Conservation (phyloP, 2,888 invertebrate species). For the Ophioninae sp. region DNA sequence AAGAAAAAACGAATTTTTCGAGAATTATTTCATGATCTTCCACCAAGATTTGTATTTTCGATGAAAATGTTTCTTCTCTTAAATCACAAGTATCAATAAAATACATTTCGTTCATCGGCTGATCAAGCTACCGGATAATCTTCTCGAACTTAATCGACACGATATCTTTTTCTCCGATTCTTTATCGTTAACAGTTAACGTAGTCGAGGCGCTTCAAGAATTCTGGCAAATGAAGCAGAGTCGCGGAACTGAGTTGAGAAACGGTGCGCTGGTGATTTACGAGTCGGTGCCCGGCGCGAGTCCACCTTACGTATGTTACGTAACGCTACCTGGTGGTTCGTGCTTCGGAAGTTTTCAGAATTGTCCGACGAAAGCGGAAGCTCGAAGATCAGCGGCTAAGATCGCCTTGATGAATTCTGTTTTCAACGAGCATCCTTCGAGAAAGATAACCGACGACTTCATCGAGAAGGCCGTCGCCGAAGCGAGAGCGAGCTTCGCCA, state of each 20-base stretch:
- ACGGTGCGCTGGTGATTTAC: slow-evolving; percentile 96
- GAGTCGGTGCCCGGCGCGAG: slow-evolving; percentile 95
- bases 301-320: slow-evolving; percentile 97
- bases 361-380: slow-evolving; percentile 97
- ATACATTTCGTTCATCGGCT: no score
- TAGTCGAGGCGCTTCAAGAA: slow-evolving; percentile 97
- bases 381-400: slow-evolving; percentile 95
- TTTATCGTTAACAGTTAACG: slow-evolving; percentile 86
- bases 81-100: no score
- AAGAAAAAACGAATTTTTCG: background rate
- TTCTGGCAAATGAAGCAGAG: slow-evolving; percentile 99
- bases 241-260: slow-evolving; percentile 91
- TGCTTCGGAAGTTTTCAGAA: slow-evolving; percentile 98
- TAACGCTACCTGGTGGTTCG: slow-evolving; percentile 96
- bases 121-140: no score
- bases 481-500: slow-evolving; percentile 88
- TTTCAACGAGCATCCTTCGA: slow-evolving; percentile 96
- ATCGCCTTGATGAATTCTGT: slow-evolving; percentile 98
- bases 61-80: background rate
- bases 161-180: background rate
- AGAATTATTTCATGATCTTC: background rate
- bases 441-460: slow-evolving; percentile 95
- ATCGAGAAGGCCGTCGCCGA: slow-evolving; percentile 96
- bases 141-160: no score
- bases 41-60: background rate